These are phyloP conservation scores for Arenaria interpres DNA, from an alignment of 2,113 vertebrate genomes.

Conservation along the genomic window DNA sequence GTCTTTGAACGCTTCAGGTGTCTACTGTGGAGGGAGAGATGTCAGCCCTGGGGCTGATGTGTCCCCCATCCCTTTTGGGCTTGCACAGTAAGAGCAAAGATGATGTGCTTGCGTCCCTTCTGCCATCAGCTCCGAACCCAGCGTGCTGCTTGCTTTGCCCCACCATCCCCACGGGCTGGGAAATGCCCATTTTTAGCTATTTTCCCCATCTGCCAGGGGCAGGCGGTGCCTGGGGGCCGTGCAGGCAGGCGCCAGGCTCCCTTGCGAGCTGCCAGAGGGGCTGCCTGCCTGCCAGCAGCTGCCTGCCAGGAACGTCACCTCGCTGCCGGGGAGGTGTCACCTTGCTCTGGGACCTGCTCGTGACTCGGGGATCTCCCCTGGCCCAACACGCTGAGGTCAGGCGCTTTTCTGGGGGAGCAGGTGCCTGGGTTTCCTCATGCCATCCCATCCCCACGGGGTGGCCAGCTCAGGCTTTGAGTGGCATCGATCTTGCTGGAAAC, in stretches of 20 bases:
- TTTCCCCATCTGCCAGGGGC: accelerated
- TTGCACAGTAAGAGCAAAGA: accelerated
- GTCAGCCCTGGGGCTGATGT: accelerated
- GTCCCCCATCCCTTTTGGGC: not conserved
- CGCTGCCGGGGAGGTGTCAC: not conserved
- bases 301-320: not conserved
- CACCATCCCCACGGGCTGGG: accelerated
- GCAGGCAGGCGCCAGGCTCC: not conserved
- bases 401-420: constrained; percentile 24
- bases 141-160: accelerated
- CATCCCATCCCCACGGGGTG: not conserved
- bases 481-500: constrained; percentile 39
- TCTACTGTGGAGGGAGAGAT: not conserved
- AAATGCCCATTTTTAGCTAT: accelerated
- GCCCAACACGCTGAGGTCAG: constrained; percentile 7
- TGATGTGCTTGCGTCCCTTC: not conserved
- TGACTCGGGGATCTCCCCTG: constrained; percentile 53
- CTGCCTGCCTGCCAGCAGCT: not conserved
- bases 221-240: not conserved
- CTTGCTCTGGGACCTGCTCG: not conserved
- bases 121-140: not conserved
- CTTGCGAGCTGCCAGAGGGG: not conserved
- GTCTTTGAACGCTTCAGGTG: not conserved
- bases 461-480: not conserved
- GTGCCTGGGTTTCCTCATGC: constrained; percentile 22